A percentile compares a stretch with the other conserved stretches of the same genome.
phyloP scores from a whole-genome alignment of 2,113 vertebrate species.

The Sminthopsis crassicaudata region DNA sequence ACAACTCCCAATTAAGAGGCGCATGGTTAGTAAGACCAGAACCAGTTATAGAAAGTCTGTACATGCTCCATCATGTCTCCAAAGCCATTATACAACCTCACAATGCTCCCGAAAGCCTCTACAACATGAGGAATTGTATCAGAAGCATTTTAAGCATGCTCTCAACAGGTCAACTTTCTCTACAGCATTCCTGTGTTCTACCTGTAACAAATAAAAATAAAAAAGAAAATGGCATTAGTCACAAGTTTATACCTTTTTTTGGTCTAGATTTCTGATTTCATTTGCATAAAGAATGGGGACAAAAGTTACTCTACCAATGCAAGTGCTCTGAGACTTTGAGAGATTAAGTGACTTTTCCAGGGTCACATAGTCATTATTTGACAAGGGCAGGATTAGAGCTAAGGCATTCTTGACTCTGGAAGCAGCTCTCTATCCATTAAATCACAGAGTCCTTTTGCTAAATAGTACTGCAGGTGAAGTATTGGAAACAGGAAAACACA shows the following conservation, averaged over 20 bases:
- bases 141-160: background rate
- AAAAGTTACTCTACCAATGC: background rate
- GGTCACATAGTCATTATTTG: conserved; percentile 8
- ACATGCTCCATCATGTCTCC: background rate
- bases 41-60: background rate
- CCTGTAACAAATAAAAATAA: background rate
- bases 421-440: background rate
- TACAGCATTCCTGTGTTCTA: background rate
- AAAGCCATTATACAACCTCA: background rate
- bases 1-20: background rate
- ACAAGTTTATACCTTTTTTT: background rate
- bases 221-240: background rate
- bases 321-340: background rate
- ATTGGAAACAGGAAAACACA: background rate
- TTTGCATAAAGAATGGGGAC: background rate
- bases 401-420: background rate
- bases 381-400: background rate
- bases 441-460: background rate
- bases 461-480: background rate
- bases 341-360: background rate
- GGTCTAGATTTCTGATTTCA: background rate
- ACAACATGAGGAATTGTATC: background rate
- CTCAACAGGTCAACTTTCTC: background rate
- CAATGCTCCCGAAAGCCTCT: background rate
- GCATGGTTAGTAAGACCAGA: background rate